Evolutionary conservation across 2,113 vertebrate species (phyloP), one percentile per base, ranked within the genome.

Genomic region (Labrus mixtus): DNA sequence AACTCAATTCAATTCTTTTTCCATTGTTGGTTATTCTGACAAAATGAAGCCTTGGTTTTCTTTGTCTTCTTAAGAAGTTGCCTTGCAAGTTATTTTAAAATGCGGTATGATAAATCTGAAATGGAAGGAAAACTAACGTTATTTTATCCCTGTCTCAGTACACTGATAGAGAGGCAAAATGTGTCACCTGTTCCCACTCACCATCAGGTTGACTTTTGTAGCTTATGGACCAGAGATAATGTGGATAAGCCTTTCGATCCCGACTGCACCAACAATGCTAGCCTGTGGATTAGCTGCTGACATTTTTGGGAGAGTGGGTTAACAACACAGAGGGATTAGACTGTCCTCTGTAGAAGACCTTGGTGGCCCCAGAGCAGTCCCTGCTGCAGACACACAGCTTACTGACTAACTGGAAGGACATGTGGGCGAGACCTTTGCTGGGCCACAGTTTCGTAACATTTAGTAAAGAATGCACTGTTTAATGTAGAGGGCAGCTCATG

Each of bases 241-340:
- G 61, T 57, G 79, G 71, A 85, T 87, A 89, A 89, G 83, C 83
- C 76, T 62, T 60, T 60, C 85, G 82, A 91, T 83, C 80, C 90
- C 73, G 48, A 85, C 76, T 90, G 79, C 80, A 83, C 70, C 75
- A 90, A 89, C 86, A 90, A 87, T 82, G 79, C 82, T 51, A 68
- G 64, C 77, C 56, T 23, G 55, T 77, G 79, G 87, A 91, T 92
- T 92, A 91, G 79, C 64, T 19, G 51, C 68, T 81, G 43, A 85
- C 70, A 82, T 85, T 88, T 80, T 70, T 77, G 78, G 79, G 73
- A 88, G 79, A 82, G 73, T 59, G 55, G 73, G 71, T 75, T 90
- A 82, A 86, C 86, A 84, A 78, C 79, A 63, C 51, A 82, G 67
- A 81, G 37, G 76, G 88, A 91, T 92, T 90, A 90, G 65, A 62